Evolutionary conservation across 2,888 invertebrate genomes (phyloP).

Genomic region (Hemithea aestivaria): DNA sequence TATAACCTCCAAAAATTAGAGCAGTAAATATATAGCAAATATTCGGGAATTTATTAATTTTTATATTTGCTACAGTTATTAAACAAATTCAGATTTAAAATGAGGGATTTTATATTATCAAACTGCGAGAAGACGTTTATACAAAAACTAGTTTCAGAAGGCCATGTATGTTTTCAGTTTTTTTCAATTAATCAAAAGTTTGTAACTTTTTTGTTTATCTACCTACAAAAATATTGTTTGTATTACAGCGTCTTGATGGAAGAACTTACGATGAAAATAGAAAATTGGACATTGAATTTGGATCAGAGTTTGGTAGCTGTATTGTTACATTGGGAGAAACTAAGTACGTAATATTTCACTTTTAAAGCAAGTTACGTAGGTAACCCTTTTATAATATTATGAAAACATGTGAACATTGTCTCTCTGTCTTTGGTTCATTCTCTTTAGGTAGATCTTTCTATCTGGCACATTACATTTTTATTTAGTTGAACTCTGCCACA

Average conservation of each 20-base stretch:
- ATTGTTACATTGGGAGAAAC: slow-evolving; percentile 89
- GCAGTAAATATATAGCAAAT: too few relatives aligned
- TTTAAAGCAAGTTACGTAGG: background rate
- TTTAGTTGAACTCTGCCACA: too few relatives aligned
- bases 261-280: slow-evolving; percentile 86
- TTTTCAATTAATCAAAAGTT: background rate
- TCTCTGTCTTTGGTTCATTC: too few relatives aligned
- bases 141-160: slow-evolving; percentile 80
- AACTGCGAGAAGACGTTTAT: slow-evolving; percentile 86
- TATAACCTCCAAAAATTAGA: too few relatives aligned
- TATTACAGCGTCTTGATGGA: slow-evolving; percentile 87
- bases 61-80: too few relatives aligned
- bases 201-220: background rate
- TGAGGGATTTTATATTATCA: slow-evolving; percentile 83
- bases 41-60: too few relatives aligned
- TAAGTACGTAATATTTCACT: slow-evolving; percentile 66
- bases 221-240: background rate
- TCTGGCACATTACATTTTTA: too few relatives aligned
- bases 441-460: too few relatives aligned
- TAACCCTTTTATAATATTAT: background rate
- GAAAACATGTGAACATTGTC: too few relatives aligned
- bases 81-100: slow-evolving; percentile 45
- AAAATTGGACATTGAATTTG: slow-evolving; percentile 84
- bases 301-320: slow-evolving; percentile 91
- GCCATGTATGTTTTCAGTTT: slow-evolving; percentile 72